phyloP scores from a whole-genome alignment of 2,797 vertebrate species.

The Peromyscus melanophrys region DNA sequence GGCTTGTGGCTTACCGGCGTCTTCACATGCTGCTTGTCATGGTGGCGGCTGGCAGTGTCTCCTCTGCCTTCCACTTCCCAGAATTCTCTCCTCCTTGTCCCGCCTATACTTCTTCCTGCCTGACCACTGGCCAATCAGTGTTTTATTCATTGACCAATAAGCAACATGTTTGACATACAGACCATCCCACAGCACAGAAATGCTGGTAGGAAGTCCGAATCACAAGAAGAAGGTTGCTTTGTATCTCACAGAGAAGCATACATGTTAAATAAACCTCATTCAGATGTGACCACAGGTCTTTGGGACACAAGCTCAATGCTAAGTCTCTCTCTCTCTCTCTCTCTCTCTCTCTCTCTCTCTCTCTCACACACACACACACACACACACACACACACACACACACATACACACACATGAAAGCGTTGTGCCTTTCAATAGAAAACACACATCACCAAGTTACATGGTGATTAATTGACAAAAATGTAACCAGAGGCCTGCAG shows the following conservation, averaged over 20 bases:
- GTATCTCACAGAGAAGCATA: accelerated
- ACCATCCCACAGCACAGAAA: no score
- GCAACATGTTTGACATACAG: no score
- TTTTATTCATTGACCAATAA: no score
- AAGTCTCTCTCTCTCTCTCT: not conserved
- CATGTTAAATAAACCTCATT: not conserved
- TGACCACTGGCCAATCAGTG: no score
- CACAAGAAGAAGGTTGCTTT: not conserved
- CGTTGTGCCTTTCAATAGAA: not conserved
- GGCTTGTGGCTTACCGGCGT: no score
- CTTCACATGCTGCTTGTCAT: no score
- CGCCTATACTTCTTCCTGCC: no score
- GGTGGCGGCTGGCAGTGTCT: no score
- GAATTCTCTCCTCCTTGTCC: no score
- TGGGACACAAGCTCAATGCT: not conserved
- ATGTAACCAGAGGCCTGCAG: not conserved
- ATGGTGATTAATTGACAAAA: not conserved
- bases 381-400: not conserved
- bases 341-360: not conserved
- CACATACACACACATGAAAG: not conserved
- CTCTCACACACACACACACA: no score
- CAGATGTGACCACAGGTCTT: not conserved
- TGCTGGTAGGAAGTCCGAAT: not conserved
- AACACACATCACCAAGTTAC: not conserved
- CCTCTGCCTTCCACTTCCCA: no score